These are phyloP conservation scores for Campopleginae sp. DNA, from an alignment of 2,888 invertebrate genomes.

Conservation along the genomic window DNA sequence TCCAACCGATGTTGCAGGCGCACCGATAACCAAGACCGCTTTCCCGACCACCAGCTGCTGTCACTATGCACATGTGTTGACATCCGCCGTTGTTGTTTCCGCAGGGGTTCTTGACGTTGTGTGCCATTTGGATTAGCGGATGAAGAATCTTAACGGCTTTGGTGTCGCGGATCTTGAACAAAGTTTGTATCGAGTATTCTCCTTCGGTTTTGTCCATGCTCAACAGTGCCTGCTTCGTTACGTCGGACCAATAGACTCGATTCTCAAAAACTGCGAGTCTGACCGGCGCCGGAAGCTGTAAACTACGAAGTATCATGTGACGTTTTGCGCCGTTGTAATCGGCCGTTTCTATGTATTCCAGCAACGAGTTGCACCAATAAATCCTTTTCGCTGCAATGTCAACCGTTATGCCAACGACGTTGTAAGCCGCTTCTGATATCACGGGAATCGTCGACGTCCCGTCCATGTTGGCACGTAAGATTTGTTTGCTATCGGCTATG, in stretches of 20 bases:
- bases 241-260: slow-evolving; percentile 95
- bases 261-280: slow-evolving; percentile 94
- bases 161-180: slow-evolving; percentile 93
- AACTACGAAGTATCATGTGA: slow-evolving; percentile 92
- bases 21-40: slow-evolving; percentile 94
- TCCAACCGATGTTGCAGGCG: slow-evolving; percentile 95
- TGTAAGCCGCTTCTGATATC: slow-evolving; percentile 96
- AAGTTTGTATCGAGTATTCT: slow-evolving; percentile 90
- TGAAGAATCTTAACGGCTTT: slow-evolving; percentile 94
- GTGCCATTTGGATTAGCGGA: slow-evolving; percentile 90
- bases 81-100: slow-evolving; percentile 95
- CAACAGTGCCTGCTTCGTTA: slow-evolving; percentile 94
- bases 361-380: slow-evolving; percentile 97
- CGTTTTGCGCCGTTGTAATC: slow-evolving; percentile 95
- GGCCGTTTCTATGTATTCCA: slow-evolving; percentile 98
- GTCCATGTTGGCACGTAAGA: slow-evolving; percentile 96
- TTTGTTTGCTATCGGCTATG: slow-evolving; percentile 93
- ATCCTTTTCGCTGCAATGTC: slow-evolving; percentile 96
- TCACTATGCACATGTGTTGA: slow-evolving; percentile 97
- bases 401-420: slow-evolving; percentile 95
- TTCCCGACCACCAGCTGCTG: slow-evolving; percentile 87
- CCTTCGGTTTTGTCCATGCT: slow-evolving; percentile 94
- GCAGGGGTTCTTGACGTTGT: slow-evolving; percentile 90
- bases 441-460: slow-evolving; percentile 93
- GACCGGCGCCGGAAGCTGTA: slow-evolving; percentile 94